A percentile compares a stretch with the other conserved stretches of the same genome.
phyloP scores from a whole-genome alignment of 1,140 invertebrate genomes.

The Platyura marginata region DNA sequence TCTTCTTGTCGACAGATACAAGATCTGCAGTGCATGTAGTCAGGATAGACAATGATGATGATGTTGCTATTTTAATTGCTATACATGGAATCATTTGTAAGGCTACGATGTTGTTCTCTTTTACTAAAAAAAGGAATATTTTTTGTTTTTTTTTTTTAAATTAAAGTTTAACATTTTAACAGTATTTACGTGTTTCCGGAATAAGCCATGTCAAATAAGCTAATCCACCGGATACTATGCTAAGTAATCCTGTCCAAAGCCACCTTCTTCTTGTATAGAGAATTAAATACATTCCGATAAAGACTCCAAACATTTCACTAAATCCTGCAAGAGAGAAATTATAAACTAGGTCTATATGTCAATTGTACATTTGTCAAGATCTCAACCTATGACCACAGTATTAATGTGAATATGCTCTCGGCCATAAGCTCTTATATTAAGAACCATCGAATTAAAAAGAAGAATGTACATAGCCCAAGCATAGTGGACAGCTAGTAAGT shows the following conservation, averaged over 20 bases:
- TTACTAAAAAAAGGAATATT: too few relatives aligned
- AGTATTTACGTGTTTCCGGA: constrained; percentile 7
- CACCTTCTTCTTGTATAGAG: constrained; percentile 22
- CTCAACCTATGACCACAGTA: constrained; percentile 26
- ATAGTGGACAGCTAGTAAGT: constrained; percentile 18
- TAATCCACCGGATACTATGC: constrained; percentile 21
- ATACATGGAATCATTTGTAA: constrained; percentile 1
- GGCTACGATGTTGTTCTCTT: too few relatives aligned
- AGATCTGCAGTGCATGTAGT: constrained; percentile 3
- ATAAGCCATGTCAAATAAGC: constrained; percentile 22
- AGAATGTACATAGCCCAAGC: constrained; percentile 22
- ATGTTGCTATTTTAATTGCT: constrained; percentile 1
- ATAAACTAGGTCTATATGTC: too few relatives aligned
- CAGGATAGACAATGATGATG: background rate
- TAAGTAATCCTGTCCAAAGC: constrained; percentile 19
- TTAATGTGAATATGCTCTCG: constrained; percentile 20
- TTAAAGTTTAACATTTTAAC: too few relatives aligned
- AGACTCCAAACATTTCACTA: constrained; percentile 20
- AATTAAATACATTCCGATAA: constrained; percentile 17
- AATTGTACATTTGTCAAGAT: too few relatives aligned
- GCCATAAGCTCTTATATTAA: constrained; percentile 25
- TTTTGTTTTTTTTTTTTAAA: too few relatives aligned
- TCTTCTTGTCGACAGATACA: background rate
- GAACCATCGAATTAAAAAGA: constrained; percentile 24
- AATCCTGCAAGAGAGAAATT: too few relatives aligned